phyloP scores from a whole-genome alignment of 1,140 invertebrate species.

The Bilobella aurantiaca region DNA sequence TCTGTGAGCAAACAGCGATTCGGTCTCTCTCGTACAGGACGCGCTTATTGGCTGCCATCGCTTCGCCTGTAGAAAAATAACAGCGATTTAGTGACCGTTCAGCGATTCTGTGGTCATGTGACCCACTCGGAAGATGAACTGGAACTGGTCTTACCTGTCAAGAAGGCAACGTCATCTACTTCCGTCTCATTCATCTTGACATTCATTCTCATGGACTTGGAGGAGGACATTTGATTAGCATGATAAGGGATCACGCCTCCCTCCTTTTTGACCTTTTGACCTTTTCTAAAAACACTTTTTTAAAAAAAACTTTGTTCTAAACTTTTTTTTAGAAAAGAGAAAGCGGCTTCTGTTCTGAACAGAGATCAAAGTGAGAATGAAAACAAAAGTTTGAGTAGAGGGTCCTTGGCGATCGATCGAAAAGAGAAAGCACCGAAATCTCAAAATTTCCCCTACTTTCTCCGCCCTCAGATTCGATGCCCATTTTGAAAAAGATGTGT shows the following conservation, averaged over 20 bases:
- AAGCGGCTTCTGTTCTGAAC: neutral
- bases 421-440: too few relatives aligned
- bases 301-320: neutral
- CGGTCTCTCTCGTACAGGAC: constrained; percentile 61
- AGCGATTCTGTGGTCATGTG: neutral
- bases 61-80: constrained; percentile 46
- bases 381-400: neutral
- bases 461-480: too few relatives aligned
- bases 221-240: constrained; percentile 16
- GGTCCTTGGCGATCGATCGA: neutral
- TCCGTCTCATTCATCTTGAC: constrained; percentile 68
- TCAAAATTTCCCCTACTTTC: too few relatives aligned
- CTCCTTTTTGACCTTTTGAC: too few relatives aligned
- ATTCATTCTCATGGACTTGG: constrained; percentile 23
- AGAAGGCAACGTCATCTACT: constrained; percentile 81
- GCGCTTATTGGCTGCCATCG: constrained; percentile 58
- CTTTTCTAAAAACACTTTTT: too few relatives aligned
- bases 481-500: too few relatives aligned
- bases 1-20: constrained; percentile 76
- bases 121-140: constrained; percentile 8
- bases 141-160: constrained; percentile 56
- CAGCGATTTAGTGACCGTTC: constrained; percentile 24
- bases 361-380: neutral
- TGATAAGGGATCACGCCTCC: neutral
- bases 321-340: neutral